Evolutionary conservation across 1,140 invertebrate genomes (phyloP).

Genomic region (Octopus sinensis): DNA sequence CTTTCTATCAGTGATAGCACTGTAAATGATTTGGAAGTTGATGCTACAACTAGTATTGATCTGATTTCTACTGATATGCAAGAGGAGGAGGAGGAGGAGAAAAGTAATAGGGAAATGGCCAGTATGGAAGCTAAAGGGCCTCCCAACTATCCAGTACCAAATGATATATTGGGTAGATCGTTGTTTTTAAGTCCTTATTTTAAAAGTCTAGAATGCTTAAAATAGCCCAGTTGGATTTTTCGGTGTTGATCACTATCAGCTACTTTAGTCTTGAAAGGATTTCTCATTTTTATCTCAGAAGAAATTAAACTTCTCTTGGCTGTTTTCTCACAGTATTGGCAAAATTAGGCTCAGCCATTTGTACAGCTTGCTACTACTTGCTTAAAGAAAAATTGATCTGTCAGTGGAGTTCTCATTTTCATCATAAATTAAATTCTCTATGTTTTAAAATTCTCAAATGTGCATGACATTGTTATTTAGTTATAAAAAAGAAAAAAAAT

Average conservation of each 20-base stretch:
- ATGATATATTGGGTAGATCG: slow-evolving; percentile 1
- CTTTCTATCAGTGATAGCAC: background rate
- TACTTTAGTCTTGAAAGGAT: background rate
- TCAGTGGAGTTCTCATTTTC: too few species aligned
- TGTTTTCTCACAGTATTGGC: background rate
- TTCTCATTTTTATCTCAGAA: background rate
- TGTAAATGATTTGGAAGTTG: background rate
- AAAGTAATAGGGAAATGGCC: background rate
- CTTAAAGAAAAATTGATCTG: too few species aligned
- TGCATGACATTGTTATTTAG: too few species aligned
- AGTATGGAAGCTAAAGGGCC: background rate
- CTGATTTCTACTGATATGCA: background rate
- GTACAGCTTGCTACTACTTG: background rate
- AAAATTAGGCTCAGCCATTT: background rate
- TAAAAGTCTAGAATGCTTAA: slow-evolving; percentile 9
- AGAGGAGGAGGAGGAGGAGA: background rate
- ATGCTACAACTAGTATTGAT: background rate
- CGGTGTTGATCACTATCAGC: background rate
- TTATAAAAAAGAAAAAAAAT: too few species aligned
- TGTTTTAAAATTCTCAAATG: too few species aligned
- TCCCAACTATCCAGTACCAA: background rate
- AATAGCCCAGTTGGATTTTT: slow-evolving; percentile 9
- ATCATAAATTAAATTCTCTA: too few species aligned
- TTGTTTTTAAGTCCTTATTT: background rate
- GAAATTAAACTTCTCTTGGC: background rate